Percentiles rank a stretch among this genome's conserved stretches.
Evolutionary conservation across 2,113 vertebrate species (phyloP).

Genomic region (Blennius ocellaris): DNA sequence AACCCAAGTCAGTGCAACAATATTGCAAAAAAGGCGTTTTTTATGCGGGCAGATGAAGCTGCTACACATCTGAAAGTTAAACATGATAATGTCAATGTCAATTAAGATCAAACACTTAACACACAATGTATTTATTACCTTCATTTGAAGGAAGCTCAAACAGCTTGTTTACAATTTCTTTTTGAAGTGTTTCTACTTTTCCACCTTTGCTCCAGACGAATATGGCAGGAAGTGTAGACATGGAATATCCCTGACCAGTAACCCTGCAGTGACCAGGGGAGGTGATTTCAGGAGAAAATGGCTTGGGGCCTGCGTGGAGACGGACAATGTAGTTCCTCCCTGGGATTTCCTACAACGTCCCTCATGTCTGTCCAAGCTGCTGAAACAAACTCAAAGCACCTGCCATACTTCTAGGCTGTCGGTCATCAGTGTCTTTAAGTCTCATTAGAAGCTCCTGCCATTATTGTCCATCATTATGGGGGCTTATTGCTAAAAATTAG

Average conservation of each 20-base stretch:
- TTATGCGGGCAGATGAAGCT: too few species aligned
- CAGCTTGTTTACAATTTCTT: too few species aligned
- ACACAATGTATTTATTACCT: too few species aligned
- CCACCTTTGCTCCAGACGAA: conserved; percentile 30
- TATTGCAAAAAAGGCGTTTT: too few species aligned
- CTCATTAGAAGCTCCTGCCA: conserved; percentile 18
- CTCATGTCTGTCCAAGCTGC: conserved; percentile 64
- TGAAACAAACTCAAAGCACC: conserved; percentile 39
- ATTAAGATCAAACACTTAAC: too few species aligned
- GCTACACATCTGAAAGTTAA: too few species aligned
- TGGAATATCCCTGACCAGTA: conserved; percentile 58
- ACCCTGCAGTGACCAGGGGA: conserved; percentile 58
- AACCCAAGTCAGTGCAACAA: too few species aligned
- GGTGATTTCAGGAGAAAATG: conserved; percentile 65
- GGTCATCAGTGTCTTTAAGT: conserved; percentile 14
- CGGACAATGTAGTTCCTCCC: conserved; percentile 41
- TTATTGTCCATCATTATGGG: conserved; percentile 33
- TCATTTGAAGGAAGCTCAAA: too few species aligned
- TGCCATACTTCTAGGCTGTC: conserved; percentile 26
- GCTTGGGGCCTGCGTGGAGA: conserved; percentile 35
- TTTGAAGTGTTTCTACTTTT: too few species aligned
- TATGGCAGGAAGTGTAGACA: conserved; percentile 66
- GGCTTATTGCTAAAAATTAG: conserved; percentile 37
- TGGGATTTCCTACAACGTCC: conserved; percentile 68
- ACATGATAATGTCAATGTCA: too few species aligned